Base-by-base conservation (phyloP, 2,113 vertebrate genomes). In the Hyperoodon ampullatus region DNA sequence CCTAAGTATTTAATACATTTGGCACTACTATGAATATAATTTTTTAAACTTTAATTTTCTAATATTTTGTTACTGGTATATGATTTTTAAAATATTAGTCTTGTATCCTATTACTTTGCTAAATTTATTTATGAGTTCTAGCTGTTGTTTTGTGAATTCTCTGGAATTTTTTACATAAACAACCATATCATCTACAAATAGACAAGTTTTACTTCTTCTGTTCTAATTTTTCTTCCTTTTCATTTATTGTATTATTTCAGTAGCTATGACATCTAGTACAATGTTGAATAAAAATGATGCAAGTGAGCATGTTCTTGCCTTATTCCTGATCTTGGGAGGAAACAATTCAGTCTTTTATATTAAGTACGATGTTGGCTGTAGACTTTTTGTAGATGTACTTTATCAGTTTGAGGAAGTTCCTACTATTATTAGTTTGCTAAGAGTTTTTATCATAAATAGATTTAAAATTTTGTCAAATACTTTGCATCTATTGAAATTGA, bases 401-500 rank as follows among this genome's bases (percentile, higher is more conserved):
- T 80, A 14, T 63, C 21, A 33, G 47, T 78, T 81, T 74, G 30
- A 86, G 65, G 35, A 39, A 35, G 8, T 80, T 71, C 13, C 7
- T 63, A 23, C 8, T 72, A 33, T 66, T 88, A 81, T n/a, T 78
- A 74, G 19, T 80, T 94, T 75, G 30, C 63, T 71, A 60, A 68
- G n/a, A 68, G 26, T 39, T 90, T 93, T 71, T 71, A 39, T 81
- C 24, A 65, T 74, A 60, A 82, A 28, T 53, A 82, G 21, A 23
- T n/a, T 82, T 72, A 53, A 53, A 68, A 58, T 94, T 96, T 87
- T 96, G 58, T 81, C n/a, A 93, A 14, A 55, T 58, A 7, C 23
- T 82, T 84, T 39, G 2, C 33, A 50, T 74, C 60, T 77, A 0
- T 94, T 92, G 42, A 42, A 61, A 75, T 82, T 58, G 60, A 75